Evolutionary conservation across 2,797 vertebrate species (phyloP).

Genomic region (Phataginus tricuspis): DNA sequence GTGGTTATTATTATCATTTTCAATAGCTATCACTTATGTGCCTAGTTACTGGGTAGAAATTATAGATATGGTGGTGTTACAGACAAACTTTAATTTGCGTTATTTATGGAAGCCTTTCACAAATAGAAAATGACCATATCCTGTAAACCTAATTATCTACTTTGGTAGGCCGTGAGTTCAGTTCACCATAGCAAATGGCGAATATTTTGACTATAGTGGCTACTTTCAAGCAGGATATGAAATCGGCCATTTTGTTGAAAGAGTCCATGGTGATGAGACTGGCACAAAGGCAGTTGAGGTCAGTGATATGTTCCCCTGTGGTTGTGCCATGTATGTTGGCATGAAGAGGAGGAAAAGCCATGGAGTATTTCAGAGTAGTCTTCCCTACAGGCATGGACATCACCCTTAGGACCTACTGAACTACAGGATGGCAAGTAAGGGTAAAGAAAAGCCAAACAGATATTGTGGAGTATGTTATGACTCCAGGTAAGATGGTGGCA

Average conservation of each 20-base stretch:
- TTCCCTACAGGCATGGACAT: background rate
- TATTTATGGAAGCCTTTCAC: background rate
- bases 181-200: background rate
- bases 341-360: background rate
- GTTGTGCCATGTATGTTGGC: background rate
- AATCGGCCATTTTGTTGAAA: background rate
- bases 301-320: background rate
- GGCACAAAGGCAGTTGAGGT: background rate
- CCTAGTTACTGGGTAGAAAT: background rate
- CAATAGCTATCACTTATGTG: background rate
- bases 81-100: background rate
- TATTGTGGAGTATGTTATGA: background rate
- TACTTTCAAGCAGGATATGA: background rate
- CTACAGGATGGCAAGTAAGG: background rate
- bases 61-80: background rate
- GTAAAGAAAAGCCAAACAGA: background rate
- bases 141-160: background rate
- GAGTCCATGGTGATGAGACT: background rate
- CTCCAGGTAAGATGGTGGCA: background rate
- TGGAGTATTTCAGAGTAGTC: background rate
- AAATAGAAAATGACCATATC: background rate
- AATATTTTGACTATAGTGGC: background rate
- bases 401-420: background rate
- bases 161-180: background rate
- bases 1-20: background rate